Conservation (phyloP, 2,113 vertebrate genomes). For the Prionailurus bengalensis region DNA sequence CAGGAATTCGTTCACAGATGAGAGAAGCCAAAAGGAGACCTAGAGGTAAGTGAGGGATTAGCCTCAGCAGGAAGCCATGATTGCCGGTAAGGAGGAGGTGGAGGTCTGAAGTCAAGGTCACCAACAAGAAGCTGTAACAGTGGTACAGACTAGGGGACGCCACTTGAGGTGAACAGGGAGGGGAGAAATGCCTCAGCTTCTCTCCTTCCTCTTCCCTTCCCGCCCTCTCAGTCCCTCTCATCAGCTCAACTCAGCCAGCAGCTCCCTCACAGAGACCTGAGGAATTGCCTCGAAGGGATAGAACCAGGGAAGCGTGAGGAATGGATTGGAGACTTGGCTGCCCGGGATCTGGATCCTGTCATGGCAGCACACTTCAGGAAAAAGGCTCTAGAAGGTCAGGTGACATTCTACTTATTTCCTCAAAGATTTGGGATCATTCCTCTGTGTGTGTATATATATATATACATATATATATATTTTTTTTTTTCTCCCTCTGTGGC, state of each 20-base stretch:
- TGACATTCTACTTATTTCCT: not conserved
- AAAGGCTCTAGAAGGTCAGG: no score
- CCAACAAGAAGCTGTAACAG: not conserved
- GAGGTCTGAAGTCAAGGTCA: not conserved
- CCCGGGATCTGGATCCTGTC: not conserved
- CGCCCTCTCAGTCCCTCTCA: rapidly evolving
- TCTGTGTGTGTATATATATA: not conserved
- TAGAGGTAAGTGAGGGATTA: not conserved
- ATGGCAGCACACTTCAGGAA: not conserved
- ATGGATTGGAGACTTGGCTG: no score
- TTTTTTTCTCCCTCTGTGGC: not conserved
- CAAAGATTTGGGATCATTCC: not conserved
- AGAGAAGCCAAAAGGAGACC: not conserved
- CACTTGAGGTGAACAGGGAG: not conserved
- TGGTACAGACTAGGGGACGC: no score
- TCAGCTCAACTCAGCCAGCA: not conserved
- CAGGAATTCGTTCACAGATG: not conserved
- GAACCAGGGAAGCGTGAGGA: not conserved
- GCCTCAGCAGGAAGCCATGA: not conserved
- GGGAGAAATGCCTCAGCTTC: not conserved
- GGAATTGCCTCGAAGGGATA: not conserved
- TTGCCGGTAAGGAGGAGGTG: no score
- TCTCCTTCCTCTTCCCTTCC: rapidly evolving
- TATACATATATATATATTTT: not conserved
- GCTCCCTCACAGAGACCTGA: not conserved